Base-by-base conservation (phyloP, 2,797 vertebrate genomes). In the Pangasius mekongensis region DNA sequence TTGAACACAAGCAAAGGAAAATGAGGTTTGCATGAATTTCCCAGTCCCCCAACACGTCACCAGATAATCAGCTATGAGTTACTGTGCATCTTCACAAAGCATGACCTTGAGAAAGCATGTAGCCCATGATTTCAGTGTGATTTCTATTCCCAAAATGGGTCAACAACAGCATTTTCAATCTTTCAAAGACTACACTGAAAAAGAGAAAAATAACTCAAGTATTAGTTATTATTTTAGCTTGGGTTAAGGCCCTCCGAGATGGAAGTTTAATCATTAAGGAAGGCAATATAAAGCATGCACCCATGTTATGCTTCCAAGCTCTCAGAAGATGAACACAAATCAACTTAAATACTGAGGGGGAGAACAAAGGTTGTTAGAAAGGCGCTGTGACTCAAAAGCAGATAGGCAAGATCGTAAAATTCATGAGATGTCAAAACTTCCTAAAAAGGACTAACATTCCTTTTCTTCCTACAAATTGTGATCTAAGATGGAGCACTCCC, bases 301-400 rank as follows among this genome's bases (percentile, higher is more conserved):
- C 94, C 91, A 95, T 62, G 93, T 93, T 94, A 91, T 86, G 91
- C 60, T 90, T 89, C 92, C 92, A 94, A 92, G 92, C 91, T 92
- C 90, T 92, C 94, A 93, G 93, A 93, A 92, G 91, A 92, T 47
- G 81, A 83, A 90, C 89, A 87, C 90, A 92, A 92, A 94, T 91
- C 93, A 91, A 91, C 87, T 93, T 82, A 93, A 90, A 91, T 89
- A 89, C 92, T 95, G 92, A 77, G 71, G 91, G 76, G 91, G 89
- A 88, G 78, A 89, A 84, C 91, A 27, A 47, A 27, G 74, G 64
- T 43, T 80, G 90, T 89, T 87, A 83, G 64, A 91, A 90, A 39
- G 66, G 92, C 91, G 92, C 92, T 93, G 94, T 92, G 95, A 96
- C 95, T 95, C 94, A 96, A 95, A 96, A 96, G 95, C 94, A 95